Base-by-base conservation (phyloP, 2,888 invertebrate genomes). In the Melipona bicolor region DNA sequence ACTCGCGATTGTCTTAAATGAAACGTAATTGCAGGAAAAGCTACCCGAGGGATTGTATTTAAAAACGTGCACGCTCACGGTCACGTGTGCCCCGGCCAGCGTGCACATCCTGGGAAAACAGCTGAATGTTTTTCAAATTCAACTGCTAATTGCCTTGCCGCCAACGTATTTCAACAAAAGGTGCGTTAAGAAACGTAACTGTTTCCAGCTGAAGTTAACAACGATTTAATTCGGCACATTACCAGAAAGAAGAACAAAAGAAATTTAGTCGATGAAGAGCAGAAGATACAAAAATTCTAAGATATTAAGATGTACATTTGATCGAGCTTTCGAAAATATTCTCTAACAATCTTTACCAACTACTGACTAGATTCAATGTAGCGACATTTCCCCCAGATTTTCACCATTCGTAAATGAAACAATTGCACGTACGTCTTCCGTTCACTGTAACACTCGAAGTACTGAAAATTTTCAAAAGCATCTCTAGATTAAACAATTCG, bases 21-120 rank as follows among this genome's bases (percentile, higher is more conserved):
- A 49, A 79, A 77, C 69, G 64, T 77, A 79, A 79, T 79, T 79
- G 78, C 78, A 56, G 64, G 78, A 64, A 68, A 76, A 70, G 54
- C 69, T 77, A 21, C 32, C 43, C 1, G 5, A 21, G 36, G 56
- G 32, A 77, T 79, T 79, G 79, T 79, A 69, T 77, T 79, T 64
- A 79, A 79, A 70, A 24, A 61, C 49, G 69, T 19, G 49, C 24
- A 15, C 50, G 36, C 49, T 74, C 32, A 65, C 65, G 65, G 73
- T 78, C 65, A 62, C 65, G 65, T 73, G 69, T 43, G 54, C 24
- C 15, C 17, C 27, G 43, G 13, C 2, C 43, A 9, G 21, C 52
- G 15, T 49, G 27, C 67, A 49, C 27, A 49, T 75, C 56, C 56
- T 67, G 67, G 56, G 74, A 74, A 74, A 43, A 36, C 2, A 21